Evolutionary conservation across 64 coral and sea anemone species (phyloP).

Genomic region (Stichodactyla mertensii): DNA sequence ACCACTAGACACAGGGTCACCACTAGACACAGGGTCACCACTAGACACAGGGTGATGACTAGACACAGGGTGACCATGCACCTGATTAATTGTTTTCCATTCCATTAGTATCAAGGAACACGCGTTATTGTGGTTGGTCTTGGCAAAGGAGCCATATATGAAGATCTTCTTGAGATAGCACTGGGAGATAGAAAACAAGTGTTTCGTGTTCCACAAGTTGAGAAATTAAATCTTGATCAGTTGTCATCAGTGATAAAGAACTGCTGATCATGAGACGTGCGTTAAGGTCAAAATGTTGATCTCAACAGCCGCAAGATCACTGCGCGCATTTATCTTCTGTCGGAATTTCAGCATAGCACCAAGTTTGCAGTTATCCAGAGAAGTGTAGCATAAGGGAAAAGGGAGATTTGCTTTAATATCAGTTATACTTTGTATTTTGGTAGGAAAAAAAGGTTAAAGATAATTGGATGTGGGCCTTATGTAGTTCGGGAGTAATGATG

Average conservation of each 20-base stretch:
- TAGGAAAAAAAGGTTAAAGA: no score
- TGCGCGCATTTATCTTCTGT: no score
- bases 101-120: neutral
- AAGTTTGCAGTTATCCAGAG: no score
- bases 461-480: no score
- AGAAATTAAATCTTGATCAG: neutral
- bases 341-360: no score
- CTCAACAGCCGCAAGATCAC: no score
- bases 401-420: no score
- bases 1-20: neutral
- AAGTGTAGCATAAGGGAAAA: neutral
- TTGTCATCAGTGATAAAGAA: neutral
- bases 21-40: no score
- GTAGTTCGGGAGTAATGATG: no score
- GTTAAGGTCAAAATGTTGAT: neutral
- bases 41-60: no score
- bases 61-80: neutral
- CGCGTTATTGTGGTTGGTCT: constrained; percentile 19
- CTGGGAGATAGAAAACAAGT: constrained; percentile 14
- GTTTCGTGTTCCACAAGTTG: neutral
- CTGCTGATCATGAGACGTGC: neutral
- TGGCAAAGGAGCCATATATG: neutral
- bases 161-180: constrained; percentile 18
- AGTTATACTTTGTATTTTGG: no score
- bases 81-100: neutral